These are phyloP conservation scores for Helarctos malayanus DNA, from an alignment of 2,797 vertebrate genomes.

Conservation along the genomic window DNA sequence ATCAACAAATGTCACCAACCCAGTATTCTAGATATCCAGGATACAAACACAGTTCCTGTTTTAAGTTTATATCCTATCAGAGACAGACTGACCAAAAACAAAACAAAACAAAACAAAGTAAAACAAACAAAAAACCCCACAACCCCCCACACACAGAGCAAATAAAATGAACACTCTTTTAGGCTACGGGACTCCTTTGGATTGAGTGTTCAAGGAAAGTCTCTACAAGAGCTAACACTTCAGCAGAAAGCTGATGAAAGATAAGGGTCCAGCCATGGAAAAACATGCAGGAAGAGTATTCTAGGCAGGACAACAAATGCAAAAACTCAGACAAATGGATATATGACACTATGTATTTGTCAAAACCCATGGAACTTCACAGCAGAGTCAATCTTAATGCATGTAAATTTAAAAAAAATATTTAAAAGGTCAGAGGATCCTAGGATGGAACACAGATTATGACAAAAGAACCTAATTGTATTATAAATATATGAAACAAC, in stretches of 20 bases:
- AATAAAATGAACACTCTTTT: background rate
- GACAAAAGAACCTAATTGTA: background rate
- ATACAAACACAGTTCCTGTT: background rate
- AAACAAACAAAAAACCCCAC: too few relatives aligned
- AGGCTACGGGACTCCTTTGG: background rate
- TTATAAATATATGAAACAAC: conserved; percentile 3
- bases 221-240: background rate
- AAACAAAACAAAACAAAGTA: background rate
- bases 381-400: conserved; percentile 6
- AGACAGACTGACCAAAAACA: background rate
- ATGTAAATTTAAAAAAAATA: background rate
- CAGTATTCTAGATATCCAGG: background rate
- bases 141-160: background rate
- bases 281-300: background rate
- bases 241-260: background rate
- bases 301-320: conserved; percentile 15
- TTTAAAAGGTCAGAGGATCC: background rate
- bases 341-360: background rate
- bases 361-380: background rate
- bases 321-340: background rate
- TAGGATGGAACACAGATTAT: background rate
- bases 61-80: background rate
- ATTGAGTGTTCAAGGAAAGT: conserved; percentile 13
- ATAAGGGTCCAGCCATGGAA: background rate
- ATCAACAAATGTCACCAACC: background rate